phyloP scores from a whole-genome alignment of 2,888 invertebrate species.

The Xestoiulus laeticollis region DNA sequence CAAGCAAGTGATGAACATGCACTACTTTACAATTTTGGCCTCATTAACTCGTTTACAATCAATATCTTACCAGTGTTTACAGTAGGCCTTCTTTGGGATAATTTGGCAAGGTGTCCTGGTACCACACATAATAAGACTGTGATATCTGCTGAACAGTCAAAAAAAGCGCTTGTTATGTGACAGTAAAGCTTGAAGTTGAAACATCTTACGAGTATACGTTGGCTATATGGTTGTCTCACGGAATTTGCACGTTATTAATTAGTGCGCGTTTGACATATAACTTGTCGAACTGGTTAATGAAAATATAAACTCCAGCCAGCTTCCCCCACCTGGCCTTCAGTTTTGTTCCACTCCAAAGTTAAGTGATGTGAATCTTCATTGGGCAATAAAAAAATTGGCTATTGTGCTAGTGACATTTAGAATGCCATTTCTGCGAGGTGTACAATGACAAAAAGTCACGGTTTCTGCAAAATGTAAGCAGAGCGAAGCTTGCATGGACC shows the following conservation, averaged over 20 bases:
- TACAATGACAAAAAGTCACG: neutral
- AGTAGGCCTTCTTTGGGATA: neutral
- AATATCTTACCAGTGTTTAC: neutral
- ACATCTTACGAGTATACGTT: neutral
- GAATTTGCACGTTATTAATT: conserved; percentile 14
- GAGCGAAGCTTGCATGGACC: neutral
- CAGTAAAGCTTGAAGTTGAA: neutral
- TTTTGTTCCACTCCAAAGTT: neutral
- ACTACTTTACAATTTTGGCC: neutral
- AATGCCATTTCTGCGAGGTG: neutral
- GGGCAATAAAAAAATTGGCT: conserved; percentile 23
- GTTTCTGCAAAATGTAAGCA: neutral
- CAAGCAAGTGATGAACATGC: neutral
- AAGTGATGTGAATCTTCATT: conserved; percentile 14
- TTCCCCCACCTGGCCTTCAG: neutral
- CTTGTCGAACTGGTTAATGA: neutral
- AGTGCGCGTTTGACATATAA: neutral
- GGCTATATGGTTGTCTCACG: neutral
- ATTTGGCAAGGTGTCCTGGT: conserved; percentile 6
- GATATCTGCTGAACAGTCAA: neutral
- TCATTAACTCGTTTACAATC: neutral
- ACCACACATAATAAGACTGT: neutral
- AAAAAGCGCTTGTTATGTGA: neutral
- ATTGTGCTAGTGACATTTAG: conserved; percentile 27
- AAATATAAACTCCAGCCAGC: neutral